A percentile compares a stretch with the other conserved stretches of the same genome.
These are phyloP conservation scores for Diarsia dahlii DNA, from an alignment of 2,888 invertebrate species.

Conservation along the genomic window DNA sequence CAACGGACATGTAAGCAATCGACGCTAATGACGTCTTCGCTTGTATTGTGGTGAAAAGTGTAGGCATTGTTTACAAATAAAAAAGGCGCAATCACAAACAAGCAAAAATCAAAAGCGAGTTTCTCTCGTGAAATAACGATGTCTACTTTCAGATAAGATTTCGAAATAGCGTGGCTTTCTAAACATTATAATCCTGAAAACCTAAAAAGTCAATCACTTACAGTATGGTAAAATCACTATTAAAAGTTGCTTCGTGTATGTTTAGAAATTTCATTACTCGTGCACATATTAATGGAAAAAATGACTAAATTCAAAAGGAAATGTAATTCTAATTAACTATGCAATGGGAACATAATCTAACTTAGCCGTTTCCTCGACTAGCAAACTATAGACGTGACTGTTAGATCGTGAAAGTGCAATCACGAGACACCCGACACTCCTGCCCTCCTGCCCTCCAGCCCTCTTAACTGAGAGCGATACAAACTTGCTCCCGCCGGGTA, in stretches of 20 bases:
- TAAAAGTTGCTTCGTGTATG: background rate
- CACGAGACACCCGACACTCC: background rate
- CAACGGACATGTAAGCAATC: background rate
- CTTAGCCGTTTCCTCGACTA: background rate
- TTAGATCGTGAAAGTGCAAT: conserved; percentile 3
- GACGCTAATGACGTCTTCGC: background rate
- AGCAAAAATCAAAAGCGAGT: too few relatives aligned
- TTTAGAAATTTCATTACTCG: background rate
- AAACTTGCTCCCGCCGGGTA: background rate
- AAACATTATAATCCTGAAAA: background rate
- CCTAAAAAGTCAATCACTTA: background rate
- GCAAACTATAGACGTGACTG: conserved; percentile 4
- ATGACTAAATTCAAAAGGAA: background rate
- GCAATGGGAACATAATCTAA: conserved; percentile 3
- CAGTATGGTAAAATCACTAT: background rate
- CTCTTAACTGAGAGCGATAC: background rate
- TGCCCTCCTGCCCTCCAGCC: background rate
- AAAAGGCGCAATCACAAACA: background rate
- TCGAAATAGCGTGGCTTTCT: background rate
- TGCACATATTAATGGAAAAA: background rate
- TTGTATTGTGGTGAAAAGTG: background rate
- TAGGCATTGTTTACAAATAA: background rate
- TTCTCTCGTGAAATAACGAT: background rate
- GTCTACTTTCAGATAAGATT: background rate
- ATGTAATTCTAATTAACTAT: background rate